These are phyloP conservation scores for Ciconia nigra DNA, from an alignment of 2,797 vertebrate genomes.

Conservation along the genomic window DNA sequence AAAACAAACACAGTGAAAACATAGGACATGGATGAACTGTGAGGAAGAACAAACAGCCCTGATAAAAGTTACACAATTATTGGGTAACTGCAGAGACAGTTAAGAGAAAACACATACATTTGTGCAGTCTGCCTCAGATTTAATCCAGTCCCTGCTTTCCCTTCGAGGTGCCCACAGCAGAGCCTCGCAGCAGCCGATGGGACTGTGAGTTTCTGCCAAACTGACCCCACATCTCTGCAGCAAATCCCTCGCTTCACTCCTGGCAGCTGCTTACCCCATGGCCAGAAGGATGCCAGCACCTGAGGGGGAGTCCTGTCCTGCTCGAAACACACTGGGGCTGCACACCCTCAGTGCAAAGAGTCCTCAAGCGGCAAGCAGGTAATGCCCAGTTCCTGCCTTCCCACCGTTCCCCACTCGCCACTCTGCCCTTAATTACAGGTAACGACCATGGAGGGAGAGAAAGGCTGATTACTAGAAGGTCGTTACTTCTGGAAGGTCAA, in stretches of 20 bases:
- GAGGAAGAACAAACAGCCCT: not conserved
- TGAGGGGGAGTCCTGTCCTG: not conserved
- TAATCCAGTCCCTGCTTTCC: not conserved
- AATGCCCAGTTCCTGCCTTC: not conserved
- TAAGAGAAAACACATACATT: not conserved
- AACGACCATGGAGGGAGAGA: rapidly evolving
- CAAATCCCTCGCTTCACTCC: not conserved
- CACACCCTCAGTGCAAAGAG: not conserved
- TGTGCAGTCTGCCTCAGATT: not conserved
- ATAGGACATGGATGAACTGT: not conserved
- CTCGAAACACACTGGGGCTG: not conserved
- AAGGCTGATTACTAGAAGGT: not conserved
- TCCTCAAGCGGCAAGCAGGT: not conserved
- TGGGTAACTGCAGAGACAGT: not conserved
- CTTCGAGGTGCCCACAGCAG: not conserved
- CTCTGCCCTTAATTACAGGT: not conserved
- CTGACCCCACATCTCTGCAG: not conserved
- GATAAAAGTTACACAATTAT: not conserved
- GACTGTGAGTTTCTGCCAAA: not conserved
- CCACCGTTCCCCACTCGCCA: rapidly evolving
- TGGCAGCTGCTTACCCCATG: not conserved
- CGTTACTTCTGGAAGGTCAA: not conserved
- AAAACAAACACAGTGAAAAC: not conserved
- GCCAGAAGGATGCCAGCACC: not conserved
- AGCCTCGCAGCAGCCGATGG: rapidly evolving